A percentile compares a stretch with the other conserved stretches of the same genome.
These are phyloP conservation scores for Drosophila parabipectinata DNA, from an alignment of 1,140 invertebrate genomes.

Conservation along the genomic window DNA sequence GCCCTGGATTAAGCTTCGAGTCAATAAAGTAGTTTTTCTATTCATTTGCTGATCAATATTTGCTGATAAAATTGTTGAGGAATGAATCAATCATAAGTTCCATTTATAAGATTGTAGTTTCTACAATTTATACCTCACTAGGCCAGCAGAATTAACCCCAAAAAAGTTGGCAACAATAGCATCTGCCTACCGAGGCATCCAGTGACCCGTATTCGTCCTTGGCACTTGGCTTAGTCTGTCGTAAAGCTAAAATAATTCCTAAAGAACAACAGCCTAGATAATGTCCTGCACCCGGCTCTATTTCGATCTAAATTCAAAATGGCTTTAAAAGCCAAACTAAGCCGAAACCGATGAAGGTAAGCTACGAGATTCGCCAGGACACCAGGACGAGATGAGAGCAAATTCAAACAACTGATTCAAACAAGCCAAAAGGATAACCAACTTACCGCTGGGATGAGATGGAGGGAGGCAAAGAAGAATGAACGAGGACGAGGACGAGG, in stretches of 20 bases:
- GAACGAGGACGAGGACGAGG: constrained; percentile 3
- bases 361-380: not conserved
- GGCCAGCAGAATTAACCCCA: not conserved
- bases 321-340: constrained; percentile 7
- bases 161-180: constrained; percentile 15
- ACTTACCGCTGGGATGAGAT: constrained; percentile 28
- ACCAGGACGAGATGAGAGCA: not conserved
- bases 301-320: constrained; percentile 32
- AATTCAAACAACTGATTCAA: constrained; percentile 11
- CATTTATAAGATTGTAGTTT: not conserved
- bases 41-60: constrained; percentile 45
- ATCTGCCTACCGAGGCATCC: not conserved
- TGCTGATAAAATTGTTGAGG: constrained; percentile 5
- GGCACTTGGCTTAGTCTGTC: constrained; percentile 5
- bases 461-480: constrained; percentile 15
- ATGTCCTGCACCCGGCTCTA: not conserved
- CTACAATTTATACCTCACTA: too few relatives aligned
- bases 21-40: constrained; percentile 22
- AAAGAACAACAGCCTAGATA: not conserved
- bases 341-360: not conserved
- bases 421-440: constrained; percentile 11
- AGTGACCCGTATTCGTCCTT: constrained; percentile 34
- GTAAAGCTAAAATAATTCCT: constrained; percentile 27
- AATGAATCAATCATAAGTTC: constrained; percentile 16
- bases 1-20: constrained; percentile 18